phyloP scores from a whole-genome alignment of 2,797 vertebrate genomes.

The Amazona finschi region DNA sequence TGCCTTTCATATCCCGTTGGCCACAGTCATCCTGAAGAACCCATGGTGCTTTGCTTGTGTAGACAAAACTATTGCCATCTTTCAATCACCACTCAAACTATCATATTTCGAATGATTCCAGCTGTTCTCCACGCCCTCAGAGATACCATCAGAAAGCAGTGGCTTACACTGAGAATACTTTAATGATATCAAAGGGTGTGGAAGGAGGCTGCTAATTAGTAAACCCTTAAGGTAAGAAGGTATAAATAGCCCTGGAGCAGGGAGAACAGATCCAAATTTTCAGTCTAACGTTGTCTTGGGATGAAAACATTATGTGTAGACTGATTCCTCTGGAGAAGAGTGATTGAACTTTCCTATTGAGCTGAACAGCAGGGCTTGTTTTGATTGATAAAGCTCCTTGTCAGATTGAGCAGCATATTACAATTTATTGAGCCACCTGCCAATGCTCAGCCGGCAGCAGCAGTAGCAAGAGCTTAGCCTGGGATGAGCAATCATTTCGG shows the following conservation, averaged over 20 bases:
- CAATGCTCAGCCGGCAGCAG: not conserved
- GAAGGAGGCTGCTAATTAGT: slow-evolving; percentile 32
- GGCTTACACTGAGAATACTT: not conserved
- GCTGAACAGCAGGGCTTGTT: slow-evolving; percentile 23
- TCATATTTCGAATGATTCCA: not conserved
- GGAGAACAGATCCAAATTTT: slow-evolving; percentile 34
- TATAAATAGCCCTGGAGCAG: slow-evolving; percentile 38
- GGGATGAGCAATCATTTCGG: not conserved
- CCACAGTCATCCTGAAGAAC: not conserved
- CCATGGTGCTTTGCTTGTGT: not conserved
- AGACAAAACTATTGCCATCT: not conserved
- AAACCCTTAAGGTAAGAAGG: slow-evolving; percentile 21
- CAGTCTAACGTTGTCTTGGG: not conserved
- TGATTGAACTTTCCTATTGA: slow-evolving; percentile 32
- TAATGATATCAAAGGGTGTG: slow-evolving; percentile 42
- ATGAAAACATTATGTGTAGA: not conserved
- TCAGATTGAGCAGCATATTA: not conserved
- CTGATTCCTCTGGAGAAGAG: slow-evolving; percentile 22
- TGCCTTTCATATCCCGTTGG: not conserved
- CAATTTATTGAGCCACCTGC: slow-evolving; percentile 15
- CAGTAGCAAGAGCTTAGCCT: not conserved
- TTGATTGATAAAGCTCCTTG: slow-evolving; percentile 46
- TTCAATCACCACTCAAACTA: not conserved
- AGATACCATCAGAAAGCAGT: slow-evolving; percentile 23
- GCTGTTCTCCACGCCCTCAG: slow-evolving; percentile 25